phyloP scores from a whole-genome alignment of 2,113 vertebrate species.

The Ellobius talpinus region DNA sequence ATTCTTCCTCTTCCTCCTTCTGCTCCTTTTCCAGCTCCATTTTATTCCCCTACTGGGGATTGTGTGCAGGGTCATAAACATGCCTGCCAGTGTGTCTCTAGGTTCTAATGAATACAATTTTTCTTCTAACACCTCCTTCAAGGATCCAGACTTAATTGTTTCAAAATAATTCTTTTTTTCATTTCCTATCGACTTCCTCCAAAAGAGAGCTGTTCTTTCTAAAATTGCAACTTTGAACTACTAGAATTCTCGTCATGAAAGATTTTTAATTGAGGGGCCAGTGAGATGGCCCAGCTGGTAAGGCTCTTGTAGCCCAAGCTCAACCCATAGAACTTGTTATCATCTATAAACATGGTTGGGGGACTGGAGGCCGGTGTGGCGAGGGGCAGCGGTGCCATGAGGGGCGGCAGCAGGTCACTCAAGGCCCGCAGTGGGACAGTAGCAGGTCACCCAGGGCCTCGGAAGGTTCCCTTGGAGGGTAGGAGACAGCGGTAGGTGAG shows the following conservation, averaged over 20 bases:
- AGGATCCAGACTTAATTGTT: conserved; percentile 46
- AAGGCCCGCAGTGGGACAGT: too few relatives aligned
- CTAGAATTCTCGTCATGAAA: neutral
- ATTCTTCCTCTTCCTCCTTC: neutral
- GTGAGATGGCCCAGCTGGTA: neutral
- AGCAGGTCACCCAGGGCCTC: too few relatives aligned
- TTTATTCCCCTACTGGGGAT: neutral
- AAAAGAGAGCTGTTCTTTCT: conserved; percentile 2
- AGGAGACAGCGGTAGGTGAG: too few relatives aligned
- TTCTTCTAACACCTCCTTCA: conserved; percentile 21
- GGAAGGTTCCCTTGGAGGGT: too few relatives aligned
- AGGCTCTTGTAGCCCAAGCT: neutral
- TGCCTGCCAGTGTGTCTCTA: neutral
- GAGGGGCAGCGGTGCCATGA: too few relatives aligned
- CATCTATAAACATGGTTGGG: too few relatives aligned
- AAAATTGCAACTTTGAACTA: neutral
- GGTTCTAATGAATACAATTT: conserved; percentile 37
- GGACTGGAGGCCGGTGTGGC: too few relatives aligned
- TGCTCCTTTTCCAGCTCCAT: too few relatives aligned
- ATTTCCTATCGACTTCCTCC: neutral
- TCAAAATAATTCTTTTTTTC: neutral
- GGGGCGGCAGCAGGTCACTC: too few relatives aligned
- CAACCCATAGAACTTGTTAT: neutral
- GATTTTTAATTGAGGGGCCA: neutral
- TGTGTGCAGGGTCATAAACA: neutral